Evolutionary conservation across 2,113 vertebrate species (phyloP).

Genomic region (Cynoglossus semilaevis): DNA sequence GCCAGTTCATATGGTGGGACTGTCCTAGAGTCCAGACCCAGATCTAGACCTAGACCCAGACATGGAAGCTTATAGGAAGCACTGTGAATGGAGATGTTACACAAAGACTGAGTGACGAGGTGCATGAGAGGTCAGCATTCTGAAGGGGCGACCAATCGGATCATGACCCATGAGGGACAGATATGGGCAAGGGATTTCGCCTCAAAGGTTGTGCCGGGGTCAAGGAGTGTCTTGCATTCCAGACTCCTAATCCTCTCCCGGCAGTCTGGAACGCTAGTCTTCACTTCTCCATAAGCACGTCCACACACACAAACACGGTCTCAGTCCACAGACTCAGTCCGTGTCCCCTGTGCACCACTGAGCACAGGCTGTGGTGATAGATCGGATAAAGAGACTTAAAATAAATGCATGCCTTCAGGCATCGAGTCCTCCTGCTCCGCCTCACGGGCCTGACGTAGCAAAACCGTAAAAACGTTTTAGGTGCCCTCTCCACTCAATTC

Average conservation of each 20-base stretch:
- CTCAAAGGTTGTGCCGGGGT: constrained; percentile 66
- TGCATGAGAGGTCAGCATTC: constrained; percentile 70
- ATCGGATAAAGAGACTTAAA: constrained; percentile 61
- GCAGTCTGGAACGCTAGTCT: constrained; percentile 64
- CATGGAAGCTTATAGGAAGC: constrained; percentile 29
- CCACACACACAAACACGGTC: constrained; percentile 35
- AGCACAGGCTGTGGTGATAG: constrained; percentile 55
- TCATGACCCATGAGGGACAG: constrained; percentile 75
- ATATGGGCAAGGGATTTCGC: constrained; percentile 70
- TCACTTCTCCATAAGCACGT: constrained; percentile 41
- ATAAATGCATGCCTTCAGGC: constrained; percentile 45
- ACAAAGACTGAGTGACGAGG: constrained; percentile 60
- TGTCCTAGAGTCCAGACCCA: constrained; percentile 40
- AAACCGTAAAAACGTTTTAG: constrained; percentile 41
- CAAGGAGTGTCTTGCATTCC: constrained; percentile 73
- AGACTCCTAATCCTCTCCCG: constrained; percentile 72
- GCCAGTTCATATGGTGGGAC: constrained; percentile 3
- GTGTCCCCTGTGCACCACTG: constrained; percentile 15
- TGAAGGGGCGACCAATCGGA: constrained; percentile 71
- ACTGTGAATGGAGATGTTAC: constrained; percentile 58
- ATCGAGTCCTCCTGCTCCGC: neutral
- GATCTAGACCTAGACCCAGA: no score
- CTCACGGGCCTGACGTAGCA: constrained; percentile 16
- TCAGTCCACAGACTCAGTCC: constrained; percentile 23
- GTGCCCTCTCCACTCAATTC: constrained; percentile 43